Conservation (phyloP, 2,113 vertebrate species). For the Rhipidura dahli region DNA sequence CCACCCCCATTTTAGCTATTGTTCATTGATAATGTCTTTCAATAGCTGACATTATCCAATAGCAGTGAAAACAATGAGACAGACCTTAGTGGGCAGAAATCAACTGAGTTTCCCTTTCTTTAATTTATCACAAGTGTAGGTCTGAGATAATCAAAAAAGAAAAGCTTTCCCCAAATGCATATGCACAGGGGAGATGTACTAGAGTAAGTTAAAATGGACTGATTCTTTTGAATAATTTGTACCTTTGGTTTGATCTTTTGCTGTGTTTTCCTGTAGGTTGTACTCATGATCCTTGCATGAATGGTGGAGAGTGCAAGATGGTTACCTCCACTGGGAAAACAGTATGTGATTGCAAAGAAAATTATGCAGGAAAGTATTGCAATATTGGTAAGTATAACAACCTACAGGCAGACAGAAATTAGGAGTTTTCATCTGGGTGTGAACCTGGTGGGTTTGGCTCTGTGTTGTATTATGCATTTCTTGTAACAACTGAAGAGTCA, state of each 20-base stretch:
- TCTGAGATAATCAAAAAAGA: neutral
- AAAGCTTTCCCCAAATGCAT: neutral
- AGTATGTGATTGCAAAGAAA: slow-evolving; percentile 79
- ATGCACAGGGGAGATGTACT: neutral
- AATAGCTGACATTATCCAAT: neutral
- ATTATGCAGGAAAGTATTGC: slow-evolving; percentile 79
- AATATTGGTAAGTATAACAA: slow-evolving; percentile 80
- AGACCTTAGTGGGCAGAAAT: neutral
- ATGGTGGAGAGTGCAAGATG: slow-evolving; percentile 82
- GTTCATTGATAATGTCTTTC: slow-evolving; percentile 6
- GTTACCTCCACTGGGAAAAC: slow-evolving; percentile 68
- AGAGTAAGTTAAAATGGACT: neutral
- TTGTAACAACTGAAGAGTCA: neutral
- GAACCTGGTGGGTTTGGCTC: neutral
- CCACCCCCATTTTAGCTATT: neutral
- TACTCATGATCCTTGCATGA: slow-evolving; percentile 78
- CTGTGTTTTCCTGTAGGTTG: slow-evolving; percentile 74
- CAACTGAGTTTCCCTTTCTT: neutral
- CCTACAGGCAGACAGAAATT: neutral
- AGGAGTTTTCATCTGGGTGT: neutral
- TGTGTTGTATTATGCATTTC: neutral
- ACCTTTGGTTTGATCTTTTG: neutral
- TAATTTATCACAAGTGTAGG: neutral
- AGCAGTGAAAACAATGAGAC: neutral
- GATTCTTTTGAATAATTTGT: neutral